phyloP scores from a whole-genome alignment of 1,140 invertebrate genomes.

The Cheumatopsyche charites region DNA sequence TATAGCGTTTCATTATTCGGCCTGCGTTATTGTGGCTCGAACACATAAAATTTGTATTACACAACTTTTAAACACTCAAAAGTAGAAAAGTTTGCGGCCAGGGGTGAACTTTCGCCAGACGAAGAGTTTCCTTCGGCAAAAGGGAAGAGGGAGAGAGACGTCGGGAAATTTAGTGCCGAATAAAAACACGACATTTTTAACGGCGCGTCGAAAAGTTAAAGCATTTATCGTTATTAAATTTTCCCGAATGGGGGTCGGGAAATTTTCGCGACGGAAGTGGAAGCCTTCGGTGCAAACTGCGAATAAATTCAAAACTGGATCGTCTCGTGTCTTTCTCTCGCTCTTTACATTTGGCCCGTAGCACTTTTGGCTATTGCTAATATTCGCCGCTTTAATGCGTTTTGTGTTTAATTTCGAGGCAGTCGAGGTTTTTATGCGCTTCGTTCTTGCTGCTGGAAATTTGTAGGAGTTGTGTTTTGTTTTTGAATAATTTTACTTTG shows the following conservation, averaged over 20 bases:
- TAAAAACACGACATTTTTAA: conserved; percentile 49
- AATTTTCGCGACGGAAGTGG: conserved; percentile 5
- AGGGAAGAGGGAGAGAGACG: conserved; percentile 6
- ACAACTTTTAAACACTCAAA: conserved; percentile 48
- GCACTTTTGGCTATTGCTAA: too few relatives aligned
- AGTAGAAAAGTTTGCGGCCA: conserved; percentile 42
- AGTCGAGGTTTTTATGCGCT: too few relatives aligned
- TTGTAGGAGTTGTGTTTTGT: too few relatives aligned
- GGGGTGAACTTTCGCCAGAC: conserved; percentile 13
- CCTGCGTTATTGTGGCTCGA: conserved; percentile 28
- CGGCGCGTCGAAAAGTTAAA: conserved; percentile 48
- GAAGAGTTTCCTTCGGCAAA: conserved; percentile 17
- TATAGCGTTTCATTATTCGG: conserved; percentile 39
- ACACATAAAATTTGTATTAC: conserved; percentile 45
- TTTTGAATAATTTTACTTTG: too few relatives aligned
- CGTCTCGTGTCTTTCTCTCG: background rate
- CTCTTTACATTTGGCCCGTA: too few relatives aligned
- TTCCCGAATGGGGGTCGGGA: conserved; percentile 41
- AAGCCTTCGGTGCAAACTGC: background rate
- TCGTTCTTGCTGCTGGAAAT: too few relatives aligned
- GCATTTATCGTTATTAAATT: conserved; percentile 49
- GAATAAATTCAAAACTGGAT: conserved; percentile 22
- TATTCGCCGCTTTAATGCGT: too few relatives aligned
- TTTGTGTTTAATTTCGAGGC: too few relatives aligned
- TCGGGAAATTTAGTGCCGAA: conserved; percentile 45